Evolutionary conservation across 2,113 vertebrate species (phyloP).

Genomic region (Numida meleagris): DNA sequence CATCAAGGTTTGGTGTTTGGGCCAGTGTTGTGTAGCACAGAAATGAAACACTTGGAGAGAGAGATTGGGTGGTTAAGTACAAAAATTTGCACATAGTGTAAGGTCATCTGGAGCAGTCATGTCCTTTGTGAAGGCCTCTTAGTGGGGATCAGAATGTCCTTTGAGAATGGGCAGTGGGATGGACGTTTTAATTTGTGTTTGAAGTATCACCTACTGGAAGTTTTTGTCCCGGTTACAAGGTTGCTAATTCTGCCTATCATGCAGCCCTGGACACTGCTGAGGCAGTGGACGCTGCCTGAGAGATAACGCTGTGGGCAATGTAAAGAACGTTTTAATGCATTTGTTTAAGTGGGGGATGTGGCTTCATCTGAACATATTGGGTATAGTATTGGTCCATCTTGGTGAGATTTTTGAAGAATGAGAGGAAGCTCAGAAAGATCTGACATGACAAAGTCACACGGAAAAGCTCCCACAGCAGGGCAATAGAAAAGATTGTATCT

Average conservation of each 20-base stretch:
- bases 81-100: not conserved
- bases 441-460: not conserved
- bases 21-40: not conserved
- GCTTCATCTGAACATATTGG: not conserved
- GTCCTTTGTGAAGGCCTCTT: not conserved
- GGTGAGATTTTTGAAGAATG: not conserved
- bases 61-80: not conserved
- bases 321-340: not conserved
- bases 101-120: not conserved
- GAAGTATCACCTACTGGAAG: not conserved
- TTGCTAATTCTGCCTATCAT: not conserved
- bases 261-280: not conserved
- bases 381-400: not conserved
- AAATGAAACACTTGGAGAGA: not conserved
- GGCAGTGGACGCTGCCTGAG: not conserved
- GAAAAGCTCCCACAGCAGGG: not conserved
- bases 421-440: not conserved
- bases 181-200: not conserved
- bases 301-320: not conserved
- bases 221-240: not conserved
- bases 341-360: not conserved
- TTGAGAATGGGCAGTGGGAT: not conserved
- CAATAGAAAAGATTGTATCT: not conserved
- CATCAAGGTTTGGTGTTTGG: not conserved
- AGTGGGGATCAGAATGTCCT: not conserved